Evolutionary conservation across 2,113 vertebrate genomes (phyloP).

Genomic region (Callopanchax toddi): DNA sequence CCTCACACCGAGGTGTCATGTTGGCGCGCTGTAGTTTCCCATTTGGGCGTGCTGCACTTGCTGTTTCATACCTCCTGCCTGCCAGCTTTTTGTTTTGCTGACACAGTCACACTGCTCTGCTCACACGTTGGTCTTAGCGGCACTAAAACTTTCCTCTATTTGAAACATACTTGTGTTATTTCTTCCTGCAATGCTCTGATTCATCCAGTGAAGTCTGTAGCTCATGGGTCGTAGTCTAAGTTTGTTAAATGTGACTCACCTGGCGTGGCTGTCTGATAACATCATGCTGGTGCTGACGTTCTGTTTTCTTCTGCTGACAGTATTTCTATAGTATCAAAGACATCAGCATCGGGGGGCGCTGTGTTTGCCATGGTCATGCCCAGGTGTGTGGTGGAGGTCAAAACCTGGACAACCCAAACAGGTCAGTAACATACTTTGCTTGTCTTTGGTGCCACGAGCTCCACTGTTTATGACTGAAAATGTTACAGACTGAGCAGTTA

Average conservation of each 20-base stretch:
- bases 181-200: slow-evolving; percentile 19
- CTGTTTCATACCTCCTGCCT: slow-evolving; percentile 19
- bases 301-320: slow-evolving; percentile 64
- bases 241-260: slow-evolving; percentile 25
- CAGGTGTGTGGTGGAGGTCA: slow-evolving; percentile 77
- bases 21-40: slow-evolving; percentile 26
- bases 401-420: slow-evolving; percentile 70
- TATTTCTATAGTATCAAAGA: slow-evolving; percentile 98
- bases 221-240: slow-evolving; percentile 15
- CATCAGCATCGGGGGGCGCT: slow-evolving; percentile 90
- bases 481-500: too few species aligned
- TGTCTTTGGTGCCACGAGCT: slow-evolving; percentile 5
- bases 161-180: not conserved
- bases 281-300: slow-evolving; percentile 6
- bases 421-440: slow-evolving; percentile 74
- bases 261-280: slow-evolving; percentile 17
- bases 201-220: slow-evolving; percentile 16
- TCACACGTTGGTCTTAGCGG: slow-evolving; percentile 1
- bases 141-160: not conserved
- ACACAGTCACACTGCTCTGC: slow-evolving; percentile 43
- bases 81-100: slow-evolving; percentile 38
- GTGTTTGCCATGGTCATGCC: slow-evolving; percentile 93
- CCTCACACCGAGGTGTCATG: slow-evolving; percentile 38
- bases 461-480: not conserved
- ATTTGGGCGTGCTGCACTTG: too few species aligned